Conservation (phyloP, 1,140 invertebrate species). For the Drosophila lini region DNA sequence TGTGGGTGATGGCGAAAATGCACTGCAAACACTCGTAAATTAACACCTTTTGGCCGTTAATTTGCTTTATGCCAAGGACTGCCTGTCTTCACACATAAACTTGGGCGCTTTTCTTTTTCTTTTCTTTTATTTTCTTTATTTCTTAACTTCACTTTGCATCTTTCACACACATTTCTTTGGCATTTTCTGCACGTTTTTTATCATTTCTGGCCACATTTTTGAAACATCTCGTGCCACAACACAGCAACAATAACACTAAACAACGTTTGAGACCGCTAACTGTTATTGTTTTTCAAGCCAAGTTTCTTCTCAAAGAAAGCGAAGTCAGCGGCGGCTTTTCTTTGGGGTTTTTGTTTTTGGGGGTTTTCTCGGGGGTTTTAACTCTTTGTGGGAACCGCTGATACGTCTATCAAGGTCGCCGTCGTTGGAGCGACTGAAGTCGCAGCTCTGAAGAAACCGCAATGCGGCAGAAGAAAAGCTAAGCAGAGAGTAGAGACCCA, state of each 20-base stretch:
- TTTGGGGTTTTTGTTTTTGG: constrained; percentile 8
- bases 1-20: constrained; percentile 47
- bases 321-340: constrained; percentile 39
- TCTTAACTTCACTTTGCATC: constrained; percentile 56
- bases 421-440: constrained; percentile 79
- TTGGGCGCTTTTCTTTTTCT: constrained; percentile 35
- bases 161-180: constrained; percentile 50
- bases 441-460: constrained; percentile 46
- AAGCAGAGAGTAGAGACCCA: constrained; percentile 33
- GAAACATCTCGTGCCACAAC: constrained; percentile 63
- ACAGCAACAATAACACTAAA: constrained; percentile 44
- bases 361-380: constrained; percentile 2
- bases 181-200: constrained; percentile 60
- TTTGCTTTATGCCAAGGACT: constrained; percentile 33
- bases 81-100: constrained; percentile 30
- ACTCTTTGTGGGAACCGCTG: constrained; percentile 51
- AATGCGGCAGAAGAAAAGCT: constrained; percentile 16
- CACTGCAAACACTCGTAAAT: constrained; percentile 43
- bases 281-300: constrained; percentile 41
- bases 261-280: constrained; percentile 23
- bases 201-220: constrained; percentile 56
- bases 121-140: constrained; percentile 20
- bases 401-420: constrained; percentile 84
- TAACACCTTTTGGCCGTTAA: constrained; percentile 50
- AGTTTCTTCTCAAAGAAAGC: constrained; percentile 52